These are phyloP conservation scores for Chrysemys picta DNA, from an alignment of 2,113 vertebrate species.

Conservation along the genomic window DNA sequence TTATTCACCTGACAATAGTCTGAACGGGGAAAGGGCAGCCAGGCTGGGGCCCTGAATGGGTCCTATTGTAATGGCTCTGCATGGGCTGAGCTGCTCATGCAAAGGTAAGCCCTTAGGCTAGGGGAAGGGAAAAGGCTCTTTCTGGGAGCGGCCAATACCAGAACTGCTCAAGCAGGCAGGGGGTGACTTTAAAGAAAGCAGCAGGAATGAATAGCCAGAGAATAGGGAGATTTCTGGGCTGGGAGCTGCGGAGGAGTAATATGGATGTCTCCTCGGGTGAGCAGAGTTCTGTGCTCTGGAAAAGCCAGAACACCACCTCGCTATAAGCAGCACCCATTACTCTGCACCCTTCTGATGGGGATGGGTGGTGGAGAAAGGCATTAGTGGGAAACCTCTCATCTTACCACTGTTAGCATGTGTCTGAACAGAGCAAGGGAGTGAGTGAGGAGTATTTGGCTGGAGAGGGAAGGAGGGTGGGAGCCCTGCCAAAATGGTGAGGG, in stretches of 20 bases:
- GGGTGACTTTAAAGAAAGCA: not conserved
- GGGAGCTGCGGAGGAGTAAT: not conserved
- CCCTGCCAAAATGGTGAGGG: not conserved
- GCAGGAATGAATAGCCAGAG: not conserved
- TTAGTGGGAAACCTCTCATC: conserved; percentile 64
- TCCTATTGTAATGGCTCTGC: not conserved
- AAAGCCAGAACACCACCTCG: conserved; percentile 29
- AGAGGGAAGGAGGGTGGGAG: not conserved
- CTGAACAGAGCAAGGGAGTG: conserved; percentile 4
- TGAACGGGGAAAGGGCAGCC: not conserved
- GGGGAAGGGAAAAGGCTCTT: not conserved
- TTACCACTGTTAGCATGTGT: conserved; percentile 42
- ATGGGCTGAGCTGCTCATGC: rapidly evolving
- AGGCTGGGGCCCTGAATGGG: not conserved
- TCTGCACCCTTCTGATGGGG: not conserved
- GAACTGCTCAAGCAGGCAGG: rapidly evolving
- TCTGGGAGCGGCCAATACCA: not conserved
- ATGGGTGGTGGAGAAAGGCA: not conserved
- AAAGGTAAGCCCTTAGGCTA: not conserved
- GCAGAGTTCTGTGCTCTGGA: not conserved
- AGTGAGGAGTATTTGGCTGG: not conserved
- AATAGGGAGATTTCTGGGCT: not conserved
- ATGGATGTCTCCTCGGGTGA: rapidly evolving
- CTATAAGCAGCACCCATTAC: conserved; percentile 39
- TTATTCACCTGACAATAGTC: conserved; percentile 32